phyloP scores from a whole-genome alignment of 2,888 invertebrate genomes.

The Eupeodes luniger region DNA sequence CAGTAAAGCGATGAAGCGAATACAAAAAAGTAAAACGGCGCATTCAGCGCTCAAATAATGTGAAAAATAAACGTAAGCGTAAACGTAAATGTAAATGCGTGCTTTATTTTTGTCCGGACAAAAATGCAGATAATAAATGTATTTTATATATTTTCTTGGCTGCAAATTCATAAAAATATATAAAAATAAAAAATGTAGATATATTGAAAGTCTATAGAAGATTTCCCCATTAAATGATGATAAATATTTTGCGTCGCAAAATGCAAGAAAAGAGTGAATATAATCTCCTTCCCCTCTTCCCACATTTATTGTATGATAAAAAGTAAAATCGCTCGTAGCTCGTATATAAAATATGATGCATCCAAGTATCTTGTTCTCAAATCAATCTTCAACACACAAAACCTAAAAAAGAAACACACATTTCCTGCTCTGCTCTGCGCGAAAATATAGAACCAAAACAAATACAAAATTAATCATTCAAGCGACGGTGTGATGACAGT shows the following conservation, averaged over 20 bases:
- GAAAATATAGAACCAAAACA: slow-evolving; percentile 29
- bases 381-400: slow-evolving; percentile 31
- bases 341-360: slow-evolving; percentile 5
- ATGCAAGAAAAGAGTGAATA: slow-evolving; percentile 41
- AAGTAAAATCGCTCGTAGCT: not conserved
- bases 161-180: slow-evolving; percentile 13
- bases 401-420: not conserved
- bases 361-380: slow-evolving; percentile 25
- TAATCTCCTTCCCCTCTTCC: slow-evolving; percentile 63
- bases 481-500: slow-evolving; percentile 73
- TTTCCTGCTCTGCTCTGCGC: slow-evolving; percentile 57
- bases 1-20: slow-evolving; percentile 11
- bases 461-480: slow-evolving; percentile 67
- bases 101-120: slow-evolving; percentile 47
- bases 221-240: slow-evolving; percentile 50
- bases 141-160: slow-evolving; percentile 43
- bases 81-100: slow-evolving; percentile 11
- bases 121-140: slow-evolving; percentile 37
- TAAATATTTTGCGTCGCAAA: slow-evolving; percentile 50
- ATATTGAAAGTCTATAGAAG: slow-evolving; percentile 27
- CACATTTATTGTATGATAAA: slow-evolving; percentile 27
- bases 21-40: slow-evolving; percentile 51
- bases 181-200: too few relatives aligned
- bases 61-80: slow-evolving; percentile 21
- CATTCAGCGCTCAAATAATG: slow-evolving; percentile 62